Evolutionary conservation across 2,113 vertebrate species (phyloP).

Genomic region (Salvelinus namaycush): DNA sequence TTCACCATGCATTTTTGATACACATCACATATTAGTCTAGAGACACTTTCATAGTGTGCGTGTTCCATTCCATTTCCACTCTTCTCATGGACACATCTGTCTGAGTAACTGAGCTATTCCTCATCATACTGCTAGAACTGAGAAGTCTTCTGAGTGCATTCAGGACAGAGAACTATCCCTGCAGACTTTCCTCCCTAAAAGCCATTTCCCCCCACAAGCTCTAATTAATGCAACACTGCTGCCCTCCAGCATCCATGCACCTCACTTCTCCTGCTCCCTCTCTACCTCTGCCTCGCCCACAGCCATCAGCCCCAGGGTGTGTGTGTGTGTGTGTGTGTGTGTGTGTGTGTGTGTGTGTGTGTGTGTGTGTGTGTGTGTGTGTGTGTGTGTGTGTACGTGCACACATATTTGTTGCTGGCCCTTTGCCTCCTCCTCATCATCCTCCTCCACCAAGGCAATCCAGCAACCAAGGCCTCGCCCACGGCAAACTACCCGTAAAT

Average conservation of each 20-base stretch:
- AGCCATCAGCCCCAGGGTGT: constrained; percentile 1
- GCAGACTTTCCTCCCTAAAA: background rate
- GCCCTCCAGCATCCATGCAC: background rate
- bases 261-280: background rate
- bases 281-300: background rate
- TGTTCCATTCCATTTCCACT: background rate
- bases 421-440: constrained; percentile 13
- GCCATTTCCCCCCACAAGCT: background rate
- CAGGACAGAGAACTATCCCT: constrained; percentile 10
- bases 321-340: background rate
- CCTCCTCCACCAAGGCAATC: constrained; percentile 14
- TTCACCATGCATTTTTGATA: background rate
- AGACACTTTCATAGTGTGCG: background rate
- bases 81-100: background rate
- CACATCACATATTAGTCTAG: background rate
- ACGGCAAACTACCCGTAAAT: constrained; percentile 42
- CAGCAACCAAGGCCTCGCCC: constrained; percentile 33
- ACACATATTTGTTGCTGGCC: constrained; percentile 21
- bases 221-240: background rate
- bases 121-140: background rate
- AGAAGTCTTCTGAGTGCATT: constrained; percentile 18
- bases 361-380: constrained; percentile 5
- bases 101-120: background rate
- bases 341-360: constrained; percentile 1
- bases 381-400: constrained; percentile 11